phyloP scores from a whole-genome alignment of 2,113 vertebrate species.

The Phrynosoma blainvillii region DNA sequence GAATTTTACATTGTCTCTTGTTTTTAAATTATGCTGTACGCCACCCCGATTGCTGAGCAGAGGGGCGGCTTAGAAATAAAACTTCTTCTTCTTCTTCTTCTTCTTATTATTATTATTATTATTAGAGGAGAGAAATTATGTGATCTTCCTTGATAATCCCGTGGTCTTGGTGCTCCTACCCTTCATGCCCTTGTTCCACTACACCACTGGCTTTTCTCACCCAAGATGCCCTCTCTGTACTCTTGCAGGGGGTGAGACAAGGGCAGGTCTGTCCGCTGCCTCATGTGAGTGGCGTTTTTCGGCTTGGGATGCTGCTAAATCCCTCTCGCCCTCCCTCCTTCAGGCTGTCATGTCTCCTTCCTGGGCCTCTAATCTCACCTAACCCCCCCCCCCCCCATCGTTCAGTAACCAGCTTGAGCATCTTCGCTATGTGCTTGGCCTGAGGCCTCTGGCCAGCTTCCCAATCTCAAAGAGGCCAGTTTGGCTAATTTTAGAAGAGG shows the following conservation, averaged over 20 bases:
- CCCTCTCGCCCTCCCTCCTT: too few species aligned
- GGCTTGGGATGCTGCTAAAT: too few species aligned
- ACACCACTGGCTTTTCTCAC: neutral
- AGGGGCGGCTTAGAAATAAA: too few species aligned
- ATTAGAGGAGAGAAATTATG: too few species aligned
- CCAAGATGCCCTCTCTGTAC: neutral
- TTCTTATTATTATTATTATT: too few species aligned
- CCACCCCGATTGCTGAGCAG: too few species aligned
- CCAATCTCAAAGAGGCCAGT: neutral
- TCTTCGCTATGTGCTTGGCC: neutral
- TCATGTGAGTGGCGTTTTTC: neutral
- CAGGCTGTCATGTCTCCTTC: neutral
- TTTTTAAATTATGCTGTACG: too few species aligned
- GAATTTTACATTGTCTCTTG: too few species aligned
- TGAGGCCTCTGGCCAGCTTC: neutral
- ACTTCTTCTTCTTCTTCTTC: too few species aligned
- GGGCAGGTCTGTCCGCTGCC: neutral
- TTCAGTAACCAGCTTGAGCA: neutral
- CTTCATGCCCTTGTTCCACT: neutral
- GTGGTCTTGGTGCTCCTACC: neutral
- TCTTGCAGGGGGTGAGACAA: neutral
- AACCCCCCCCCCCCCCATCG: too few species aligned
- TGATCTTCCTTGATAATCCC: too few species aligned
- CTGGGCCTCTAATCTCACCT: neutral
- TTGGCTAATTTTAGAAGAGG: conserved; percentile 13